Conservation (phyloP, 2,797 vertebrate species). For the Merluccius polli region DNA sequence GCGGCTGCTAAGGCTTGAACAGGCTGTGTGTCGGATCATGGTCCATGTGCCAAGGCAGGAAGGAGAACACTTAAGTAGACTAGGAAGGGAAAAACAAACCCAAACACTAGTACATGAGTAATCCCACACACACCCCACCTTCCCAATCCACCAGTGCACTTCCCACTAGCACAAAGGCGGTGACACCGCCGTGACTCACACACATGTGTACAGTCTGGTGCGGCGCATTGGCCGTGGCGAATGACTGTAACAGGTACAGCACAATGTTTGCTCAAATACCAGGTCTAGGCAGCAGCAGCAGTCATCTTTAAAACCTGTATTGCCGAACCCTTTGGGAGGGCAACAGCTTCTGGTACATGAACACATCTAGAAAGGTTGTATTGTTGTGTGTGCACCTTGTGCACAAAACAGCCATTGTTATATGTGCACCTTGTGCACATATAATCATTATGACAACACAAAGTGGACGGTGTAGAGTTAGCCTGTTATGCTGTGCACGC, state of each 20-base stretch:
- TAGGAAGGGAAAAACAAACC: neutral
- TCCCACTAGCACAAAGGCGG: neutral
- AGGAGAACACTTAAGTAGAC: neutral
- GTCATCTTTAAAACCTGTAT: neutral
- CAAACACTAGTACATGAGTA: neutral
- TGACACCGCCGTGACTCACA: neutral
- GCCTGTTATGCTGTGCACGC: neutral
- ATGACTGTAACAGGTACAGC: neutral
- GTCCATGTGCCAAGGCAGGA: neutral
- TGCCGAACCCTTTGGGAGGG: neutral
- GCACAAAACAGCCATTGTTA: no score
- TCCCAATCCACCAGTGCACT: neutral
- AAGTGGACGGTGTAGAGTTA: neutral
- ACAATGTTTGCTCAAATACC: neutral
- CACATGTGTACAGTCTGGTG: neutral
- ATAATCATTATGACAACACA: neutral
- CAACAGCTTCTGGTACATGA: neutral
- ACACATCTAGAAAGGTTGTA: neutral
- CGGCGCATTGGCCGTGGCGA: neutral
- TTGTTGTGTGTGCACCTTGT: no score
- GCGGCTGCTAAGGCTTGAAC: neutral
- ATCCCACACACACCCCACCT: neutral
- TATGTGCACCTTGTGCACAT: no score
- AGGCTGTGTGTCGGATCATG: neutral
- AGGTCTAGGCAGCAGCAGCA: no score